phyloP scores from a whole-genome alignment of 2,797 vertebrate species.

The Muscicapa comitata region DNA sequence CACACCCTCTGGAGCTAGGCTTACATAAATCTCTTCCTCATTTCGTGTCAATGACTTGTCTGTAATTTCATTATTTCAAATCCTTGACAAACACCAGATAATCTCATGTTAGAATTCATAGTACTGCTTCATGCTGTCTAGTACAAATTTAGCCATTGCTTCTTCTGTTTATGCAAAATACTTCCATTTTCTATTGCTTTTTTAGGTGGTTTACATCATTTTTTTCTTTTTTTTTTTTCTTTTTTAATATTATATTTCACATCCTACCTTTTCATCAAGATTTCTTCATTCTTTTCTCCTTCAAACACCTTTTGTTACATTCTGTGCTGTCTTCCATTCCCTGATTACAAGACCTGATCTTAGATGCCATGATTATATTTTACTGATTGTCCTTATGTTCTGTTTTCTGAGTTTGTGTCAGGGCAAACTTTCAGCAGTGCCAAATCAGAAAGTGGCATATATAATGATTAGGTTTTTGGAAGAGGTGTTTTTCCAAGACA shows the following conservation, averaged over 20 bases:
- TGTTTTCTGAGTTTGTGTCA: background rate
- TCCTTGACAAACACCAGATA: background rate
- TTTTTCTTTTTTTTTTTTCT: background rate
- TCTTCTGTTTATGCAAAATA: background rate
- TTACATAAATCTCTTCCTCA: background rate
- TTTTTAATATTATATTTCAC: background rate
- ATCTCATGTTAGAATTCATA: background rate
- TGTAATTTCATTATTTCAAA: background rate
- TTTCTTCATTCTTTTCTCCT: background rate
- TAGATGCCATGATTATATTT: background rate
- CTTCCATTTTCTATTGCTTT: background rate
- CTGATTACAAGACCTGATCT: background rate
- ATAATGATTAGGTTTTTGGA: background rate
- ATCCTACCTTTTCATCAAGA: background rate
- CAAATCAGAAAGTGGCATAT: background rate
- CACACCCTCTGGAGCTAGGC: background rate
- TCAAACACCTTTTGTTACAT: background rate
- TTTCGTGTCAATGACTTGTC: background rate
- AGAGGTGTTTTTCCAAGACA: background rate
- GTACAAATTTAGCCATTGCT: background rate
- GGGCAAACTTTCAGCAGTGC: background rate
- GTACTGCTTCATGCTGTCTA: background rate
- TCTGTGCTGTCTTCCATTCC: background rate
- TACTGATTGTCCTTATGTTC: background rate
- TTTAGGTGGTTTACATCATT: background rate